Evolutionary conservation across 2,797 vertebrate species (phyloP), one percentile per base, ranked within the genome.

Genomic region (Pogonophryne albipinna): DNA sequence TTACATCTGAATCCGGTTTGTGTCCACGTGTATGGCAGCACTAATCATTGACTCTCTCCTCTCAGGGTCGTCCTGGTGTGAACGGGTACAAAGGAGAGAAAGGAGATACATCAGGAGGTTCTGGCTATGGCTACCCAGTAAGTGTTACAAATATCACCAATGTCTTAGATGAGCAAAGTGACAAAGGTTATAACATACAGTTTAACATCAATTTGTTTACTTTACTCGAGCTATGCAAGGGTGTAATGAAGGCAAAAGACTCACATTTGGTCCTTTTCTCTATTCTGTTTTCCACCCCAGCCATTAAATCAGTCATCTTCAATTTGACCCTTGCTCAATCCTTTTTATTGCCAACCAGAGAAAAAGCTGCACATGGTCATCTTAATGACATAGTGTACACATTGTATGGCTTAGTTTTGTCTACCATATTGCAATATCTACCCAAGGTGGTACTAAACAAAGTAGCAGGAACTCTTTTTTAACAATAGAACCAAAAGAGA

Each of bases 41-140:
- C 31, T 31, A 45, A 73, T 57, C 6, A 19, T 7, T 68, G 19
- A 50, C 4, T 52, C 63, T 57, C 34, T 84, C 52, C 7, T 34
- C 67, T 45, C 76, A 99, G 98, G 98, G 98, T 62, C 98, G 98
- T 3, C 97, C 97, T 0, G 98, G 98, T 73, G 95, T 98, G 79
- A 98, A 98, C 0, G 98, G 98, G 60, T 89, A 98, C 87, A 99
- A 99, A 88, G 98, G 98, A 0, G 97, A 99, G 82, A 99, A 97
- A 89, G 98, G 98, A 50, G 97, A 99, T 2, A 49, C 95, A 0
- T 88, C 85, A 0, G 20, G 76, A 20, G 92, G 93, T 0, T 6
- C 92, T 0, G 81, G 94, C 10, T 93, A 91, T 20, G 76, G 94
- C 47, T 87, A 92, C 60, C 92, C 83, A 77, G 98, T 99, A 85